These are phyloP conservation scores for Drosophila bifasciata DNA, from an alignment of 1,140 invertebrate genomes.

Conservation along the genomic window DNA sequence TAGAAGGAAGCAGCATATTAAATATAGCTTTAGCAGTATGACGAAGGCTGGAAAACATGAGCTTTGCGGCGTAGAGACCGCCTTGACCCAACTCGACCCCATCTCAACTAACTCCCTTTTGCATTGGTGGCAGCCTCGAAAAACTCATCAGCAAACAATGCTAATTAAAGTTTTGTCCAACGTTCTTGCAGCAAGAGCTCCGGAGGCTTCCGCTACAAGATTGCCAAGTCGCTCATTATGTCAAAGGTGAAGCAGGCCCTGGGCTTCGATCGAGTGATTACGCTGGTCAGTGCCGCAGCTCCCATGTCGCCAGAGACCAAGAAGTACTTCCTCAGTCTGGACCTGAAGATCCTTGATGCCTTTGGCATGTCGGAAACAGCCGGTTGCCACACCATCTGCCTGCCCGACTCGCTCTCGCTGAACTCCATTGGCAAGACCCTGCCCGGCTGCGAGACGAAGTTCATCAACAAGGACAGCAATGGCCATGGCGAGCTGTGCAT, in stretches of 20 bases:
- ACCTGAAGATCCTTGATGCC: slow-evolving; percentile 92
- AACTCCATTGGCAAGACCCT: slow-evolving; percentile 89
- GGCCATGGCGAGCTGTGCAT: slow-evolving; percentile 93
- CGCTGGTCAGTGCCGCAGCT: slow-evolving; percentile 91
- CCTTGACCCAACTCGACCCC: neutral
- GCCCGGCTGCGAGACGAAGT: slow-evolving; percentile 88
- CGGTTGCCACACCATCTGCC: slow-evolving; percentile 89
- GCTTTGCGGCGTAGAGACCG: too few relatives aligned
- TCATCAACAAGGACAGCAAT: slow-evolving; percentile 89
- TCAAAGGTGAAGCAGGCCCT: slow-evolving; percentile 90
- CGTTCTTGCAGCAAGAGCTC: slow-evolving; percentile 64
- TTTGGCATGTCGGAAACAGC: slow-evolving; percentile 95
- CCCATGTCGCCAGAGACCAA: slow-evolving; percentile 93
- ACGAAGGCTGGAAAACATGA: neutral
- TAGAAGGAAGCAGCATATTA: too few relatives aligned
- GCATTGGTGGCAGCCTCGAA: slow-evolving; percentile 18
- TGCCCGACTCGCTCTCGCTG: slow-evolving; percentile 85
- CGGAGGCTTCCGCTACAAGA: slow-evolving; percentile 79
- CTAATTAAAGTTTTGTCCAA: slow-evolving; percentile 59
- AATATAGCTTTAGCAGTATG: too few relatives aligned
- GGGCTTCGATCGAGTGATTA: slow-evolving; percentile 90
- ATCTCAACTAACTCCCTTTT: neutral
- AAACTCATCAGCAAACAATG: slow-evolving; percentile 61
- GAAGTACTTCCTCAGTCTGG: slow-evolving; percentile 94
- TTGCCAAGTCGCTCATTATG: slow-evolving; percentile 84